Evolutionary conservation across 2,113 vertebrate species (phyloP), one percentile per base, ranked within the genome.

Genomic region (Pontoporia blainvillei): DNA sequence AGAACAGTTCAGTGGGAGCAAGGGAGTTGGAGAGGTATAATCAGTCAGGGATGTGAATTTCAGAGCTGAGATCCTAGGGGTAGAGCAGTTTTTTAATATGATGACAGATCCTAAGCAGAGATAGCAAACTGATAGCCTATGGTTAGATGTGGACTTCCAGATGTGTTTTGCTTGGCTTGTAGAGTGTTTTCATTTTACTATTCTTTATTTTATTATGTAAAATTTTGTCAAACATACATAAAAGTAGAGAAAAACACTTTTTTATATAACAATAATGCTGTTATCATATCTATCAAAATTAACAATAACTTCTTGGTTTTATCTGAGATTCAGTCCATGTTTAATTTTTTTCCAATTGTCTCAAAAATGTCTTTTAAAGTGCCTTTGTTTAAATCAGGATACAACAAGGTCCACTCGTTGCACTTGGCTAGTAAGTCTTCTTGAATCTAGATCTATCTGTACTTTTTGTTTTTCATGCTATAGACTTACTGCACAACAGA

Each of bases 351-450:
- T 91, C 44, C 66, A 36, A 0, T 90, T 88, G 54, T 69, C 14
- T 95, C 34, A 89, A 61, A 95, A 92, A 89, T 67, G 34, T 61
- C 90, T 93, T 72, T 92, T 84, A 49, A 73, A 75, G 59, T 76
- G 23, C 49, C 6, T 84, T 81, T 86, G 12, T 86, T 95, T 88
- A 95, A 90, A 69, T 83, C 34, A 76, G 34, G 39, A 76, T 82
- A 20, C 85, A 69, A 8, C 15, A 93, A 57, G 34, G 44, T 44
- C 72, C 52, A 46, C 1, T 91, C 81, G 18, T 57, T 86, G 20
- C 4, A 81, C 31, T 79, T 71, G 61, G 34, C 46, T 84, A 89
- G 54, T 41, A 78, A 79, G 64, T 87, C 31, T n/a, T 87, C 23
- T n/a, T 64, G 7, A 88, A 87, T 92, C 27, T 39, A 72, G 57